Conservation (phyloP, 2,888 invertebrate species). For the Metallyticus violacea region DNA sequence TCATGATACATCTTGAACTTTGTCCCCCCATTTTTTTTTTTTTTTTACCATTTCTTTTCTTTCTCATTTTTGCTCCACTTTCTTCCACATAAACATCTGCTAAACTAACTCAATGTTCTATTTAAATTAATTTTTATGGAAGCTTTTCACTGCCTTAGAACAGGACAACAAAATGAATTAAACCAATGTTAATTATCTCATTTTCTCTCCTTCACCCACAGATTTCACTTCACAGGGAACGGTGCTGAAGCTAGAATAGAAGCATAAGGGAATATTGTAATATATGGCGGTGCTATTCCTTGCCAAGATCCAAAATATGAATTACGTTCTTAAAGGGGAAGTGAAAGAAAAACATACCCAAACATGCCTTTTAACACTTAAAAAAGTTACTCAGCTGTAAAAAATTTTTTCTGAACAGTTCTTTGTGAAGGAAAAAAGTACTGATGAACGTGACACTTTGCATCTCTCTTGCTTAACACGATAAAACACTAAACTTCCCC, state of each 20-base stretch:
- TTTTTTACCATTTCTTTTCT: too few relatives aligned
- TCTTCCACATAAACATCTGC: neutral
- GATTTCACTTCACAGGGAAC: neutral
- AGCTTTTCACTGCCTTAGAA: neutral
- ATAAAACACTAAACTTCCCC: neutral
- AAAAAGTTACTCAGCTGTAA: neutral
- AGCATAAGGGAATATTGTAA: neutral
- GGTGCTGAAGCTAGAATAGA: neutral
- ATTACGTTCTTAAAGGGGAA: neutral
- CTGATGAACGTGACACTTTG: neutral
- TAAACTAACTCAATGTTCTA: slow-evolving; percentile 5
- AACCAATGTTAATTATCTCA: too few relatives aligned
- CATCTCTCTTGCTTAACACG: neutral
- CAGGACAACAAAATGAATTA: neutral
- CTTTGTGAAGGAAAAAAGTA: neutral
- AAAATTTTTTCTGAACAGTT: neutral
- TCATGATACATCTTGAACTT: neutral
- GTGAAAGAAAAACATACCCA: slow-evolving; percentile 2
- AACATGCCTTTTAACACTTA: neutral
- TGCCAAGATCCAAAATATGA: neutral
- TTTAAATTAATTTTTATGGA: slow-evolving; percentile 1
- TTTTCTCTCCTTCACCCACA: neutral
- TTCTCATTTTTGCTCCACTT: too few relatives aligned
- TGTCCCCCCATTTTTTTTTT: too few relatives aligned
- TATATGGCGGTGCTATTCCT: neutral